A percentile compares a stretch with the other conserved stretches of the same genome.
These are phyloP conservation scores for Gobius niger DNA, from an alignment of 2,113 vertebrate species.

Conservation along the genomic window DNA sequence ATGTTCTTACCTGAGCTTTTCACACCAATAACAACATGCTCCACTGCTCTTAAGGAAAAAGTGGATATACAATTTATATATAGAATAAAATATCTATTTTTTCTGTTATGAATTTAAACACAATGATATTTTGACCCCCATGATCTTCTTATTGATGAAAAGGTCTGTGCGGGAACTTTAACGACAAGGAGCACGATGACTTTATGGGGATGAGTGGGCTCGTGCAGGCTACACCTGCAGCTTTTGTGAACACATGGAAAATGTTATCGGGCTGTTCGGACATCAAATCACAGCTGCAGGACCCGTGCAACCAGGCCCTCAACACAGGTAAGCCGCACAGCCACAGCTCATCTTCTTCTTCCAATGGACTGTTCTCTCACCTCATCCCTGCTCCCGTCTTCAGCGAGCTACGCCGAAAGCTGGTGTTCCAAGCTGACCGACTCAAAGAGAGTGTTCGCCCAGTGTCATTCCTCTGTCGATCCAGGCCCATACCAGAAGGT, in stretches of 20 bases:
- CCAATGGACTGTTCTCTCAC: background rate
- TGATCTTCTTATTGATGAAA: background rate
- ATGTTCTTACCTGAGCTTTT: too few species aligned
- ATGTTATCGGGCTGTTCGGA: conserved; percentile 78
- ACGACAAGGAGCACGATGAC: conserved; percentile 83
- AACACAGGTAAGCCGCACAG: conserved; percentile 79
- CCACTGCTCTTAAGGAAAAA: too few species aligned
- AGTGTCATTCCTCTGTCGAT: conserved; percentile 82
- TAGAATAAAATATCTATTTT: too few species aligned
- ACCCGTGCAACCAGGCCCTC: conserved; percentile 86
- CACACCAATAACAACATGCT: too few species aligned
- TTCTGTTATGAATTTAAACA: too few species aligned
- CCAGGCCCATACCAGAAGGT: conserved; percentile 82
- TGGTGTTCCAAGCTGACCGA: conserved; percentile 86
- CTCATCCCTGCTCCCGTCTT: conserved; percentile 11
- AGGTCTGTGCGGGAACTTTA: conserved; percentile 97
- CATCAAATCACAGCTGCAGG: conserved; percentile 72
- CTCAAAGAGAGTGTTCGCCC: conserved; percentile 75
- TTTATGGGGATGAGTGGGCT: conserved; percentile 82
- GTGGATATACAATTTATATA: too few species aligned
- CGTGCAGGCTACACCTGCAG: conserved; percentile 84
- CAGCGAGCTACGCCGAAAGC: conserved; percentile 84
- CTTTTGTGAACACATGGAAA: conserved; percentile 90
- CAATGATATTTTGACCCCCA: too few species aligned
- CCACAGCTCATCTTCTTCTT: background rate